These are phyloP conservation scores for Nysson spinosus DNA, from an alignment of 2,888 invertebrate species.

Conservation along the genomic window DNA sequence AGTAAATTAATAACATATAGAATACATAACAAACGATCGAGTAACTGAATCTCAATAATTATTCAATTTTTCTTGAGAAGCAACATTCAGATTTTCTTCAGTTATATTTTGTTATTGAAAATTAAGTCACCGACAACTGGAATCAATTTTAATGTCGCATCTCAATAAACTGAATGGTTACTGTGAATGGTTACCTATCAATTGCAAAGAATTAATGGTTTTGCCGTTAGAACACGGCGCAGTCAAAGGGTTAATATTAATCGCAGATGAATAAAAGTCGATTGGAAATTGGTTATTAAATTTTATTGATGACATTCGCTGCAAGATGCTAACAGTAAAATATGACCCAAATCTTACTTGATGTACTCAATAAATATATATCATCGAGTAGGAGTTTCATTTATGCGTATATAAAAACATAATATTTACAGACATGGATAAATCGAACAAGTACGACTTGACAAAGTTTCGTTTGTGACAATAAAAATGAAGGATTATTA, in stretches of 20 bases:
- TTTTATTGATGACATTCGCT: constrained; percentile 74
- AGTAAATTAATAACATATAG: no score
- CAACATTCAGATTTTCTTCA: no score
- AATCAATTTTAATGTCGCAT: no score
- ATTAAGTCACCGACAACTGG: no score
- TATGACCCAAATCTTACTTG: constrained; percentile 72
- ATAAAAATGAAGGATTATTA: constrained; percentile 71
- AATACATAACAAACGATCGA: no score
- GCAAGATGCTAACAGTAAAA: constrained; percentile 73
- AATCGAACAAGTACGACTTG: constrained; percentile 63
- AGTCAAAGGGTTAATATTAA: constrained; percentile 13
- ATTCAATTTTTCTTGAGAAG: no score
- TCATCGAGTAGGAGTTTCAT: constrained; percentile 63
- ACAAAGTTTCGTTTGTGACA: constrained; percentile 59
- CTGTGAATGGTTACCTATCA: no score
- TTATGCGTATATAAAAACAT: constrained; percentile 66
- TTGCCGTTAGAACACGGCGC: no score
- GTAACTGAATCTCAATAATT: no score
- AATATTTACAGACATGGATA: constrained; percentile 68
- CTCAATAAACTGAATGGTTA: no score
- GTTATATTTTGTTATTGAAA: no score
- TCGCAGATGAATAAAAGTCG: constrained; percentile 54
- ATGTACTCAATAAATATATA: constrained; percentile 74
- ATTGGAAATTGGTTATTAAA: constrained; percentile 66
- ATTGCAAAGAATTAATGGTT: no score